A percentile compares a stretch with the other conserved stretches of the same genome.
Evolutionary conservation across 2,797 vertebrate genomes (phyloP).

Genomic region (Champsocephalus esox): DNA sequence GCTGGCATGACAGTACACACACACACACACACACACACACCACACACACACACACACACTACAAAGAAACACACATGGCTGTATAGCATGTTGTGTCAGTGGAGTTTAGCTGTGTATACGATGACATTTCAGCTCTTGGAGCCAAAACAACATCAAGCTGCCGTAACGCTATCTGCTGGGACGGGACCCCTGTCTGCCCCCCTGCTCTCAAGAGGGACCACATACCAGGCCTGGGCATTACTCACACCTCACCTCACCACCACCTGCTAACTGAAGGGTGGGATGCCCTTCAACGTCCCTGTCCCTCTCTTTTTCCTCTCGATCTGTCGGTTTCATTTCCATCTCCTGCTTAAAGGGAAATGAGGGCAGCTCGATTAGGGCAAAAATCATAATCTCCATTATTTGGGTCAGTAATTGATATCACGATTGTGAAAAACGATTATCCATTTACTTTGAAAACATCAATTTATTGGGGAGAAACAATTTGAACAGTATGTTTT

Average conservation of each 20-base stretch:
- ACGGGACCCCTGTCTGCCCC: constrained; percentile 67
- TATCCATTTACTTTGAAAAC: too few relatives aligned
- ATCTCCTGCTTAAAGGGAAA: neutral
- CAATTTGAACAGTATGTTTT: too few relatives aligned
- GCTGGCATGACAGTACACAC: neutral
- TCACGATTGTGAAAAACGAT: too few relatives aligned
- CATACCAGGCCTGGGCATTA: constrained; percentile 55
- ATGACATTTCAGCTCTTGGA: constrained; percentile 50
- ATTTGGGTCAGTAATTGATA: too few relatives aligned
- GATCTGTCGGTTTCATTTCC: neutral
- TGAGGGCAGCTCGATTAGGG: too few relatives aligned
- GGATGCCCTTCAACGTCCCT: constrained; percentile 54
- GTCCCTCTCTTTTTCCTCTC: neutral
- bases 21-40: constrained; percentile 24
- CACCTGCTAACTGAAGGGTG: constrained; percentile 57
- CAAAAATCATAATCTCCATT: too few relatives aligned
- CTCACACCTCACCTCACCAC: constrained; percentile 60
- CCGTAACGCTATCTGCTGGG: constrained; percentile 56
- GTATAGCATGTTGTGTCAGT: constrained; percentile 49
- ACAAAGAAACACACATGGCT: neutral
- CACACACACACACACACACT: constrained; percentile 29
- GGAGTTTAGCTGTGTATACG: constrained; percentile 36
- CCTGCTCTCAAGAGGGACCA: constrained; percentile 58
- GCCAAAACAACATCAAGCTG: constrained; percentile 66
- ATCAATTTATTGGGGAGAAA: too few relatives aligned